Percentiles rank a stretch among this genome's conserved stretches.
Conservation (phyloP, 2,888 invertebrate species). For the Adelphocoris suturalis region DNA sequence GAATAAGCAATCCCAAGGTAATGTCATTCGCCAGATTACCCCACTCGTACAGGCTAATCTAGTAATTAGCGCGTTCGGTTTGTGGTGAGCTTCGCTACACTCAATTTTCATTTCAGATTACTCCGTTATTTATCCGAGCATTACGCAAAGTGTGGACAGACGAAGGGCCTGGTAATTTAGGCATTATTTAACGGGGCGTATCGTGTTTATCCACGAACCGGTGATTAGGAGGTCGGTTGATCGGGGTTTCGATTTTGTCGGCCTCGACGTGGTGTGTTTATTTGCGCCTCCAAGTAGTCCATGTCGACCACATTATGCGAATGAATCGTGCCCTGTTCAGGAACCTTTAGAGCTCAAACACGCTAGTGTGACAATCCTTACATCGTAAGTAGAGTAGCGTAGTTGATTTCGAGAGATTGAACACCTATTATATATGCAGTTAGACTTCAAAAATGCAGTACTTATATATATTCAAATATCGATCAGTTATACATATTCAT, state of each 20-base stretch:
- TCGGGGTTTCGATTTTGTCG: background rate
- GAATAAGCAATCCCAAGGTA: background rate
- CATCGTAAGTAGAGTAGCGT: too few species aligned
- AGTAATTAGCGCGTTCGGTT: conserved; percentile 36
- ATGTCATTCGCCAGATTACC: conserved; percentile 8
- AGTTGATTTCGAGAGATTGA: too few species aligned
- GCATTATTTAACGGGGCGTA: conserved; percentile 22
- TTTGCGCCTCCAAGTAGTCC: background rate
- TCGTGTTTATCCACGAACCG: background rate
- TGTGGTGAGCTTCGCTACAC: conserved; percentile 22
- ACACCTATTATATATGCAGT: too few species aligned
- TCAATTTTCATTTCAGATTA: conserved; percentile 27
- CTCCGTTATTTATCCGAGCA: conserved; percentile 17
- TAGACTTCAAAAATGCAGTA: too few species aligned
- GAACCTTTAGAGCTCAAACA: too few species aligned
- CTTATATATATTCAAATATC: too few species aligned
- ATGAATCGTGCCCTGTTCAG: background rate
- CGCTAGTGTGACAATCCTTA: too few species aligned
- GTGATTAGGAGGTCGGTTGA: conserved; percentile 6
- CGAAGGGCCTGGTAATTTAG: conserved; percentile 11
- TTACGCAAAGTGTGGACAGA: conserved; percentile 10
- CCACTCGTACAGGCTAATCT: conserved; percentile 17
- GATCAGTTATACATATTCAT: too few species aligned
- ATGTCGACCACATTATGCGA: background rate
- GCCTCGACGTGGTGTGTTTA: background rate